Percentiles rank a stretch among this genome's conserved stretches.
Evolutionary conservation across 2,888 invertebrate genomes (phyloP).

Genomic region (Diadegma fenestrale): DNA sequence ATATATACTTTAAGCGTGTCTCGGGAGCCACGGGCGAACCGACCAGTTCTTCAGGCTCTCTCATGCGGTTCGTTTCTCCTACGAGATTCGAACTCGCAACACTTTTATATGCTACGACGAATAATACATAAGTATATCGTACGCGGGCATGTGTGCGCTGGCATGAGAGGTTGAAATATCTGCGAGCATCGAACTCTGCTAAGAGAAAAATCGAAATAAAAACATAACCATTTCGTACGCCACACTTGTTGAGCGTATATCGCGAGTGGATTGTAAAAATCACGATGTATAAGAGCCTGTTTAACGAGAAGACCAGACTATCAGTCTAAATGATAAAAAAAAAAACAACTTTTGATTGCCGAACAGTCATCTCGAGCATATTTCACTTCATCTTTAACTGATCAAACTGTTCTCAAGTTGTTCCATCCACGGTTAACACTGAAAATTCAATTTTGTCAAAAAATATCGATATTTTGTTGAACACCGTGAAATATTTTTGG

Average conservation of each 20-base stretch:
- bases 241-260: conserved; percentile 60
- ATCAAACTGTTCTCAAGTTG: conserved; percentile 1
- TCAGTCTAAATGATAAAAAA: neutral
- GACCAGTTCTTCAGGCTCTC: conserved; percentile 60
- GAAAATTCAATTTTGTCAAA: too few relatives aligned
- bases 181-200: conserved; percentile 45
- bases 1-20: conserved; percentile 66
- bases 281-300: conserved; percentile 36
- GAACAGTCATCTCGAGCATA: conserved; percentile 2
- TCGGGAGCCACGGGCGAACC: conserved; percentile 54
- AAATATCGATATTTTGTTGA: too few relatives aligned
- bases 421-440: neutral
- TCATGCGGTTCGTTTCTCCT: conserved; percentile 22
- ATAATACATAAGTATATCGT: conserved; percentile 22
- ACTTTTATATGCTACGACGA: conserved; percentile 29
- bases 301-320: conserved; percentile 16
- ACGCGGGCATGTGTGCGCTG: neutral
- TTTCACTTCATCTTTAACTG: neutral
- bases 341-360: conserved; percentile 11
- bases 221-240: conserved; percentile 9
- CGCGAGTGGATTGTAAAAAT: conserved; percentile 48
- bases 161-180: neutral
- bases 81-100: conserved; percentile 22
- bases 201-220: conserved; percentile 23
- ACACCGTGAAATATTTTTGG: too few relatives aligned